A percentile compares a stretch with the other conserved stretches of the same genome.
These are phyloP conservation scores for Chromoteleia sp. DNA, from an alignment of 2,888 invertebrate genomes.

Conservation along the genomic window DNA sequence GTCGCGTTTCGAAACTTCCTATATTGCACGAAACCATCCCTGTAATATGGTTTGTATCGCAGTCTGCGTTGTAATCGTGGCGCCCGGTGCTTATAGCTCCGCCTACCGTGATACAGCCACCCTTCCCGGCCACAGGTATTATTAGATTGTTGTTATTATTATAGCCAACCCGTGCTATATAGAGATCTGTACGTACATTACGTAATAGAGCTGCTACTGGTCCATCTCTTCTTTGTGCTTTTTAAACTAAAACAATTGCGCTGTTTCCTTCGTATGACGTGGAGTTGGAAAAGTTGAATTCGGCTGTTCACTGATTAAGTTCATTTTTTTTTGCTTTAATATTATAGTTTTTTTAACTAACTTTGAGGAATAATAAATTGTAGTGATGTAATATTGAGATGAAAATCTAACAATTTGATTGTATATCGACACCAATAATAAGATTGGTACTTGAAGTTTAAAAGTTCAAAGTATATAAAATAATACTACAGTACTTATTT, in stretches of 20 bases:
- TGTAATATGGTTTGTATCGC: conserved; percentile 78
- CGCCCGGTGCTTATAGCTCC: conserved; percentile 77
- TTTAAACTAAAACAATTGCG: conserved; percentile 34
- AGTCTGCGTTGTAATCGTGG: conserved; percentile 76
- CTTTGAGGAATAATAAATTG: too few species aligned
- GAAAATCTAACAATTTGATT: too few species aligned
- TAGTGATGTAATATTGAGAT: too few species aligned
- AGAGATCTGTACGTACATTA: conserved; percentile 39
- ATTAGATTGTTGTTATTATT: conserved; percentile 76
- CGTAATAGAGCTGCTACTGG: conserved; percentile 54
- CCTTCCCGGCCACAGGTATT: conserved; percentile 67
- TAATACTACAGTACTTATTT: too few species aligned
- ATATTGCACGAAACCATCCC: conserved; percentile 76
- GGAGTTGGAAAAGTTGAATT: too few species aligned
- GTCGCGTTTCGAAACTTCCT: conserved; percentile 74
- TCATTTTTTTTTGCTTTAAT: too few species aligned
- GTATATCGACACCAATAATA: too few species aligned
- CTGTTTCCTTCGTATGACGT: too few species aligned
- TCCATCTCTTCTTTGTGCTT: conserved; percentile 25
- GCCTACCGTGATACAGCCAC: conserved; percentile 80
- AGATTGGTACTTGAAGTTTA: too few species aligned
- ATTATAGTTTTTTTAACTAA: too few species aligned
- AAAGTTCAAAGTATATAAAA: too few species aligned
- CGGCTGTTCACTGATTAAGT: too few species aligned
- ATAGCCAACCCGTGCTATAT: conserved; percentile 41